Conservation (phyloP, 2,797 vertebrate genomes). For the Cebuella pygmaea region DNA sequence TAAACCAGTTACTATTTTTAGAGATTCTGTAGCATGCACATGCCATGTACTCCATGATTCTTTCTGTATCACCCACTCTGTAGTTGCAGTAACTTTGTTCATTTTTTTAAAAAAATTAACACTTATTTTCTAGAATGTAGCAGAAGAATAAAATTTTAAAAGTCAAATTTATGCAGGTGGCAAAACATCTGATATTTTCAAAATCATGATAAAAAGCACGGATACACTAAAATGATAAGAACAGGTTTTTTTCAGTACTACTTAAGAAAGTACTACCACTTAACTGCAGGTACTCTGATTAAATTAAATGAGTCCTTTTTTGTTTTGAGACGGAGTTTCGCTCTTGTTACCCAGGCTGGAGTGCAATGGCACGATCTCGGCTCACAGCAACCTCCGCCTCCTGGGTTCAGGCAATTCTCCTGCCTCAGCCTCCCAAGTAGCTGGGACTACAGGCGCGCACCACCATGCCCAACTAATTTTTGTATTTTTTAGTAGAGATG, state of each 20-base stretch:
- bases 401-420: too few relatives aligned
- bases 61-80: background rate
- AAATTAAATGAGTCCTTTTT: conserved; percentile 54
- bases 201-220: background rate
- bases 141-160: background rate
- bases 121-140: background rate
- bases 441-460: too few relatives aligned
- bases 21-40: background rate
- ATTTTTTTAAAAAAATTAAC: background rate
- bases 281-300: conserved; percentile 44
- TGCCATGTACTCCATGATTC: background rate
- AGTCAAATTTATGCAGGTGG: background rate
- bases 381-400: too few relatives aligned
- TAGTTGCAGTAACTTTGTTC: background rate
- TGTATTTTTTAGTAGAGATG: too few relatives aligned
- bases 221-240: background rate
- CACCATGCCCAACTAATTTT: too few relatives aligned
- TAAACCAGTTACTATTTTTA: background rate
- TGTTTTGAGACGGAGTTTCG: too few relatives aligned
- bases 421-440: too few relatives aligned
- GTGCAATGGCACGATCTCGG: too few relatives aligned
- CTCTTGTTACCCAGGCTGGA: too few relatives aligned
- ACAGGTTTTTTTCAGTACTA: conserved; percentile 40
- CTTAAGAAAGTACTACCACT: conserved; percentile 44
- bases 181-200: background rate